Evolutionary conservation across 1,140 invertebrate genomes (phyloP), one percentile per base, ranked within the genome.

Genomic region (Drosophila ogumai): DNA sequence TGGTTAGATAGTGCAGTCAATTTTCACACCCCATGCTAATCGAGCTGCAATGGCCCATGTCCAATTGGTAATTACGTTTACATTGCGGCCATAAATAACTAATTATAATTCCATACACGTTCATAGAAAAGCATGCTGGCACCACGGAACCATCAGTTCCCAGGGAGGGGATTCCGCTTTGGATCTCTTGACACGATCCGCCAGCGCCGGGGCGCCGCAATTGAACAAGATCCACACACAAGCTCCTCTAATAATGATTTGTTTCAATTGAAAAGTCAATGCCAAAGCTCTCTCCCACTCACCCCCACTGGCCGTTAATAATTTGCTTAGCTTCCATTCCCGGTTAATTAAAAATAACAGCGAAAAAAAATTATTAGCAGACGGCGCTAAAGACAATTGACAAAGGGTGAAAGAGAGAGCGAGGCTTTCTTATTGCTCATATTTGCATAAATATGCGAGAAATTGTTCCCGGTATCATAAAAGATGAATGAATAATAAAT

Each of bases 251-350:
- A 84, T 88, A 85, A 88, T 88, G 85, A 88, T 90, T 88, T 88
- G 86, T 88, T 88, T 88, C 85, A 88, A 88, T 88, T 88, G 85
- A 88, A 88, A 84, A 88, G 74, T 90, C 85, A 88, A 88, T 88
- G 85, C 54, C 85, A 84, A 67, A 59, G 61, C 41, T 76, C 38
- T 34, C 61, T 12, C 60, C n/a, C 40, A 31, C 28, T 15, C 50
- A 54, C 40, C 17, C 67, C 41, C 69, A 47, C 43, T 75, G 72
- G 47, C 59, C 50, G 74, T 67, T 75, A 80, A 59, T 77, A 77
- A 77, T 77, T 60, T 66, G 75, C 56, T 68, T 77, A 68, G 75
- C 63, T 60, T 60, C 28, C 52, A 58, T 52, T 43, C 46, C 58
- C 44, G 46, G 59, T 79, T 79, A 79, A 79, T 79, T 79, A 79